Evolutionary conservation across 2,797 vertebrate genomes (phyloP).

Genomic region (Sternotherus odoratus): DNA sequence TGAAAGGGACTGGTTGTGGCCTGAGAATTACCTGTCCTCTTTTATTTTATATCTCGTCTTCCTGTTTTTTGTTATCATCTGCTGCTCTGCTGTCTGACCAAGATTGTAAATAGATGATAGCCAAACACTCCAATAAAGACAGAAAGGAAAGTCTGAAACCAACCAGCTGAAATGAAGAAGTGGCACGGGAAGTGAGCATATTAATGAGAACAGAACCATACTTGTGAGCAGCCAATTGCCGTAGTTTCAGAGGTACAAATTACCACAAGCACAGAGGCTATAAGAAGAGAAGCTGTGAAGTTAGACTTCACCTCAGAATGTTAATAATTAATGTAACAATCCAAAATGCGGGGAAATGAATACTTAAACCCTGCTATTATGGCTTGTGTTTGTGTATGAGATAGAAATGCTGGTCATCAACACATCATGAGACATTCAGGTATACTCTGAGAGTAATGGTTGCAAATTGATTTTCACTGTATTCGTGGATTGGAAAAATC

Average conservation of each 20-base stretch:
- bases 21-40: neutral
- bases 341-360: neutral
- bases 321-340: neutral
- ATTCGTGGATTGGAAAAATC: slow-evolving; percentile 22
- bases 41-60: neutral
- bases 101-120: neutral
- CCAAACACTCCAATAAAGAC: neutral
- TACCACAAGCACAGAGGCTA: neutral
- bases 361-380: neutral
- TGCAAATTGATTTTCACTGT: slow-evolving; percentile 7
- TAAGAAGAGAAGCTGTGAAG: neutral
- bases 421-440: neutral
- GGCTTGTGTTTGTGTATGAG: neutral
- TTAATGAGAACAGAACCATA: neutral
- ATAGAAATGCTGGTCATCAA: neutral
- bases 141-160: neutral
- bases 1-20: neutral
- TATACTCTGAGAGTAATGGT: neutral
- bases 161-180: neutral
- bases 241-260: neutral
- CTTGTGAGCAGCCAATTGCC: neutral
- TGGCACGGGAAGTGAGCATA: neutral
- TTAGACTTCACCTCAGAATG: neutral
- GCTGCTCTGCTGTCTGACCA: neutral
- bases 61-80: neutral